Percentiles rank a stretch among this genome's conserved stretches.
These are phyloP conservation scores for Pagrus major DNA, from an alignment of 2,113 vertebrate species.

Conservation along the genomic window DNA sequence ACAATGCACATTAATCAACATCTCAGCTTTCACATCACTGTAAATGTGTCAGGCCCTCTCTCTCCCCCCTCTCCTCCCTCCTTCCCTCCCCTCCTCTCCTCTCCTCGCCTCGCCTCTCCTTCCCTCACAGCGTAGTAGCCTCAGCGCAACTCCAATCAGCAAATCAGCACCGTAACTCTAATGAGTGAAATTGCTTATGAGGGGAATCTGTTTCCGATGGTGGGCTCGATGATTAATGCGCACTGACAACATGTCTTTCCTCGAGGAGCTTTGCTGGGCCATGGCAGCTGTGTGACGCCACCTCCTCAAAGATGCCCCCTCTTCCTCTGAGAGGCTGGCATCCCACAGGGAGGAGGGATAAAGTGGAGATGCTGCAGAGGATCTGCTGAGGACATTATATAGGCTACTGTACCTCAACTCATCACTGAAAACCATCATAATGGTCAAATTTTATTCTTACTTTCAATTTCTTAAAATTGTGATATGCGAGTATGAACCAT, in stretches of 20 bases:
- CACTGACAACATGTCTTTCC: conserved; percentile 84
- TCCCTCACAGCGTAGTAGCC: conserved; percentile 57
- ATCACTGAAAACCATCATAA: conserved; percentile 6
- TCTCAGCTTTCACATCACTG: conserved; percentile 76
- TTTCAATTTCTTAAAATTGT: conserved; percentile 10
- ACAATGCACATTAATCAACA: conserved; percentile 79
- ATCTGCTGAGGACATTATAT: conserved; percentile 7
- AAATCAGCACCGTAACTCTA: conserved; percentile 79
- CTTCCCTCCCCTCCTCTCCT: conserved; percentile 22
- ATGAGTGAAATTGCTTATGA: conserved; percentile 85
- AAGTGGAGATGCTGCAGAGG: conserved; percentile 54
- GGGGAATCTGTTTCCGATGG: conserved; percentile 82
- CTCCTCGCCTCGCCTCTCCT: conserved; percentile 27
- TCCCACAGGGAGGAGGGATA: conserved; percentile 56
- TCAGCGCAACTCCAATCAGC: conserved; percentile 75
- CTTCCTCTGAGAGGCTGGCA: conserved; percentile 54
- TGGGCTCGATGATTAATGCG: conserved; percentile 80
- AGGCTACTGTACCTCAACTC: too few species aligned
- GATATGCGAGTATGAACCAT: neutral
- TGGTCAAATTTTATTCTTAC: conserved; percentile 4
- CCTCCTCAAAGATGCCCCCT: conserved; percentile 63
- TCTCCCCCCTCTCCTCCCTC: neutral
- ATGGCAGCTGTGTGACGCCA: conserved; percentile 78
- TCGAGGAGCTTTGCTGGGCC: conserved; percentile 77
- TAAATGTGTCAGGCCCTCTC: conserved; percentile 68